Evolutionary conservation across 2,888 invertebrate genomes (phyloP), one percentile per base, ranked within the genome.

Genomic region (Diabrotica balteata): DNA sequence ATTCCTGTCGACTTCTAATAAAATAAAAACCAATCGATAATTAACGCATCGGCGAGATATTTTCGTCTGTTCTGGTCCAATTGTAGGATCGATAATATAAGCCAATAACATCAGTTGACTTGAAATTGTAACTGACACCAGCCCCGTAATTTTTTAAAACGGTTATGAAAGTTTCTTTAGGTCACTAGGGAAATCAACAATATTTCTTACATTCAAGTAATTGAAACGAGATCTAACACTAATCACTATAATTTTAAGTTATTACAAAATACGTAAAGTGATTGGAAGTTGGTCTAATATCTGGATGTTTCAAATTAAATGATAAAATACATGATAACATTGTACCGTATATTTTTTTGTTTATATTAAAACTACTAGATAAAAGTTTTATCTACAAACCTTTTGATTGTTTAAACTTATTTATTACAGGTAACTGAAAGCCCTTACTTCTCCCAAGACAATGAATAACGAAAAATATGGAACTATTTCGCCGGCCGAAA

Each of bases 381-480:
- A 17, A 17, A 17, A 17, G 17, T 17, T 1, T 32, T 32, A 32
- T 32, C 32, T 32, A 32, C 2, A 5, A 32, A 32, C 4, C 32
- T 32, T 32, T 32, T 32, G 32, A 32, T 32, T 32, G 32, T 32
- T 32, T 32, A 32, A 22, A 54, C 42, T 53, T 59, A 47, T 59
- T 57, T 43, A 9, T 59, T 52, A 54, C 45, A 63, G 63, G 45
- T 63, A 50, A 64, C 52, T 66, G 65, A 65, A 44, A 46, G 47
- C 49, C 22, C n/a, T 61, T 32, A 10, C 50, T 58, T 45, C 59
- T 53, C 67, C 32, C 67, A 72, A 74, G 74, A 79, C 72, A 73
- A 78, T 78, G 78, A 74, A 67, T 71, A 70, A 71, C 66, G 66
- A 66, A 77, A 78, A 78, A 71, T 73, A 82, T 83, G 83, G 82